Base-by-base conservation (phyloP, 2,888 invertebrate species). In the Drosophila kuntzei region DNA sequence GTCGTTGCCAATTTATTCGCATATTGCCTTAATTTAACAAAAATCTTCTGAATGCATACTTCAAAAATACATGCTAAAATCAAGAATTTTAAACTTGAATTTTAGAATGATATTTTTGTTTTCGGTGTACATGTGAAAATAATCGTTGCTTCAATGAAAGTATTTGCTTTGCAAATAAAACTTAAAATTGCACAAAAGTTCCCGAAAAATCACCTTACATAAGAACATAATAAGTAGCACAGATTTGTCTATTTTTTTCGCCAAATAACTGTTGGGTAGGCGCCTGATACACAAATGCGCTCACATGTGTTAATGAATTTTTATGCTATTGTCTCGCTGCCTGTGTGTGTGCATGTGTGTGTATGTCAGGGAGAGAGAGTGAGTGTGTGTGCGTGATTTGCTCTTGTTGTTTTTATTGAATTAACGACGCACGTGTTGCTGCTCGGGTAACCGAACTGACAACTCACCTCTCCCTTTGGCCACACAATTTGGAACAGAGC, bases 381-480 rank as follows among this genome's bases (percentile, higher is more conserved):
- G n/a, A 43, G 34, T 51, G 51, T 39, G 47, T 32, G 36, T 58
- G 51, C 32, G 47, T 27, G 53, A 63, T 46, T 73, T 78, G 53
- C 68, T 73, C 76, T 67, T 67, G 71, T 72, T 82, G 65, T 74
- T 77, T 70, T 74, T 86, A 79, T 86, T 86, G 71, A 83, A 80
- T 86, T 76, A 80, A 74, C 79, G 83, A 63, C 76, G 83, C 83
- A 83, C 83, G 86, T 83, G 83, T 83, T 82, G 80, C 76, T 62
- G 61, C 64, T 59, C 68, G 20, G 70, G 66, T 65, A 82, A 70
- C 67, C 86, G 72, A 76, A 67, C 73, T 60, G 54, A n/a, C 53
- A 50, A 18, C 55, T 16, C 32, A 8, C 27, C 66, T n/a, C 44
- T 29, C 49, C 70, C 57, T 27, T 55, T 51, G 44, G 43, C 29